Conservation (phyloP, 2,888 invertebrate species). For the Synanthedon tipuliformis region DNA sequence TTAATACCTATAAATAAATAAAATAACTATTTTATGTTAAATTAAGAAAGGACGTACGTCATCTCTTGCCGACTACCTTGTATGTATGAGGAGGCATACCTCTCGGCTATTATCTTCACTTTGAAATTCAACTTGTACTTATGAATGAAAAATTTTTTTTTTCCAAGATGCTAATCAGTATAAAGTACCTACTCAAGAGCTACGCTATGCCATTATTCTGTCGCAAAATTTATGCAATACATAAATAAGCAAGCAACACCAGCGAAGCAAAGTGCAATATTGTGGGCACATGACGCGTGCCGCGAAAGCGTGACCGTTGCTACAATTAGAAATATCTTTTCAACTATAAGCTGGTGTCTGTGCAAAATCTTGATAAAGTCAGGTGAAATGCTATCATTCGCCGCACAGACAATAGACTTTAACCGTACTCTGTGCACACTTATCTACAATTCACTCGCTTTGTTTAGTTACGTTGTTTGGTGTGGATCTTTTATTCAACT, state of each 20-base stretch:
- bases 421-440: constrained; percentile 4
- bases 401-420: constrained; percentile 23
- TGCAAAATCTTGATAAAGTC: constrained; percentile 27
- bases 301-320: constrained; percentile 37
- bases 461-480: constrained; percentile 3
- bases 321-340: constrained; percentile 27
- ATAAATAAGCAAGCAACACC: background rate
- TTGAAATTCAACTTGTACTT: too few species aligned
- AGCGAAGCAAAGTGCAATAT: background rate
- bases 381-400: constrained; percentile 37
- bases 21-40: too few species aligned
- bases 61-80: too few species aligned
- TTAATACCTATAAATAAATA: too few species aligned
- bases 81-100: too few species aligned
- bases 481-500: background rate
- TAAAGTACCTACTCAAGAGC: too few species aligned
- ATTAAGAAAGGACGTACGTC: too few species aligned
- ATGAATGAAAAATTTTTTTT: too few species aligned
- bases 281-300: background rate
- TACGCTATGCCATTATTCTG: too few species aligned
- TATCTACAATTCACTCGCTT: constrained; percentile 14
- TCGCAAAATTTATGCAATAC: too few species aligned
- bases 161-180: too few species aligned
- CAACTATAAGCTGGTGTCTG: background rate
- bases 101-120: too few species aligned